phyloP scores from a whole-genome alignment of 1,140 invertebrate species.

The Temnothorax nylanderi region DNA sequence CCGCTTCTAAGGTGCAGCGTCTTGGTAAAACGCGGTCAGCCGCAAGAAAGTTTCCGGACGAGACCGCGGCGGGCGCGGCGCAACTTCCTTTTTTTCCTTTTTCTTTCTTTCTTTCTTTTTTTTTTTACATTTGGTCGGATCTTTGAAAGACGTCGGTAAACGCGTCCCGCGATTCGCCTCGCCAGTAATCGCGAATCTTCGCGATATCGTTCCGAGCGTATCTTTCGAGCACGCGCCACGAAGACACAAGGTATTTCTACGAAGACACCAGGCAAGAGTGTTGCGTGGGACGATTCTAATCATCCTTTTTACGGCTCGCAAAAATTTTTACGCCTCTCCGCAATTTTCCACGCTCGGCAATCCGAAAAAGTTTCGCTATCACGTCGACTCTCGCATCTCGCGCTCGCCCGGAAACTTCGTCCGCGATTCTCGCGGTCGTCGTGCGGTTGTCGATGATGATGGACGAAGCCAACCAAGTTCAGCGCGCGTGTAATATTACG shows the following conservation, averaged over 20 bases:
- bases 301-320: conserved; percentile 21
- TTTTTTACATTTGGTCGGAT: conserved; percentile 15
- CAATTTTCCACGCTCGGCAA: conserved; percentile 11
- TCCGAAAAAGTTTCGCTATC: conserved; percentile 20
- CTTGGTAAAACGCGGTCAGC: conserved; percentile 40
- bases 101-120: neutral
- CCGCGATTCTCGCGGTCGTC: neutral
- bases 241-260: neutral
- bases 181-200: neutral
- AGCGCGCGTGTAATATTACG: neutral
- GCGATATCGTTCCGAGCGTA: neutral
- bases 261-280: neutral
- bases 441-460: neutral
- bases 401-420: neutral
- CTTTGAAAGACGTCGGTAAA: neutral
- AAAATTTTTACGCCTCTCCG: conserved; percentile 10
- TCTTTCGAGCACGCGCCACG: neutral
- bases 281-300: conserved; percentile 19
- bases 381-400: neutral
- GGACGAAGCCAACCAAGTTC: conserved; percentile 15
- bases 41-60: conserved; percentile 27
- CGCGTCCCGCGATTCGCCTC: neutral
- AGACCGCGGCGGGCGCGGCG: conserved; percentile 16
- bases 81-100: neutral
- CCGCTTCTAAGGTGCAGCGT: neutral